Evolutionary conservation across 2,113 vertebrate genomes (phyloP).

Genomic region (Pelusios castaneus): DNA sequence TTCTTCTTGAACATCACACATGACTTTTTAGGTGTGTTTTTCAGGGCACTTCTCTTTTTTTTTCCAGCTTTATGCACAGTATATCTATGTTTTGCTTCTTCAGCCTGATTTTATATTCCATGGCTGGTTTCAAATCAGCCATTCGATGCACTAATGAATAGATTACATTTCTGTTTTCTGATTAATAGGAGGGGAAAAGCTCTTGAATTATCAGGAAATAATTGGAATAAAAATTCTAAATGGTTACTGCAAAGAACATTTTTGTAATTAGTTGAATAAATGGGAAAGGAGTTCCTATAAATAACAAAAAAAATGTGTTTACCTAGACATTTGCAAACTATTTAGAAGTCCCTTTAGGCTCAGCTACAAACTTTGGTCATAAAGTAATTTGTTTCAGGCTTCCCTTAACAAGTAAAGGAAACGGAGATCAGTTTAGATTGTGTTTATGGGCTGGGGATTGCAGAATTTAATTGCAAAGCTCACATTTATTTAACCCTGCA

Average conservation of each 20-base stretch:
- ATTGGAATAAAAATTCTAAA: slow-evolving; percentile 72
- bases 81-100: slow-evolving; percentile 41
- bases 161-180: slow-evolving; percentile 60
- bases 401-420: slow-evolving; percentile 35
- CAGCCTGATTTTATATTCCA: slow-evolving; percentile 48
- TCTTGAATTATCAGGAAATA: slow-evolving; percentile 68
- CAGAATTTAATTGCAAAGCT: not conserved
- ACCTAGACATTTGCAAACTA: slow-evolving; percentile 67
- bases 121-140: slow-evolving; percentile 38
- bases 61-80: not conserved
- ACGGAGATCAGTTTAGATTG: not conserved
- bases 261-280: slow-evolving; percentile 62
- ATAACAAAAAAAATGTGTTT: slow-evolving; percentile 70
- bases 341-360: slow-evolving; percentile 64
- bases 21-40: rapidly evolving
- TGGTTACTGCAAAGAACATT: slow-evolving; percentile 53
- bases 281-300: slow-evolving; percentile 60
- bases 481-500: not conserved
- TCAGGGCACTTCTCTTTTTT: not conserved
- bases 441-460: not conserved
- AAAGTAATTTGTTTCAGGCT: slow-evolving; percentile 56
- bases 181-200: slow-evolving; percentile 37
- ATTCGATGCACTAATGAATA: slow-evolving; percentile 46
- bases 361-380: slow-evolving; percentile 43
- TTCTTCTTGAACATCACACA: not conserved